A percentile compares a stretch with the other conserved stretches of the same genome.
phyloP scores from a whole-genome alignment of 2,797 vertebrate species.

The Aldrovandia affinis region DNA sequence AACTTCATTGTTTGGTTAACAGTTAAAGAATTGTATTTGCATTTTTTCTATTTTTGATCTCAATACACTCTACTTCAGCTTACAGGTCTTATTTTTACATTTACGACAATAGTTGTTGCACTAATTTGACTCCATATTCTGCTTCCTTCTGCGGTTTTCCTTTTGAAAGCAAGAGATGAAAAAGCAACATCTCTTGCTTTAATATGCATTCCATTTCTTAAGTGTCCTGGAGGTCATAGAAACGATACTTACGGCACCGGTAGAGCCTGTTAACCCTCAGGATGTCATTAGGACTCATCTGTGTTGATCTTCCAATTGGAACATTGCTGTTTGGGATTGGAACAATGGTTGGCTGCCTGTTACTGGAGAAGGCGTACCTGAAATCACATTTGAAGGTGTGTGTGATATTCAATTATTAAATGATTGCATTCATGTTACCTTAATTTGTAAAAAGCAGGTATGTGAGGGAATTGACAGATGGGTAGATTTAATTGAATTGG shows the following conservation, averaged over 20 bases:
- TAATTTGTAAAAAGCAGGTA: not conserved
- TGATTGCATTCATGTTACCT: not conserved
- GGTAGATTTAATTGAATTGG: not conserved
- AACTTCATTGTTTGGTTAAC: no score
- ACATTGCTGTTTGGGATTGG: conserved; percentile 62
- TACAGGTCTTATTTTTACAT: no score
- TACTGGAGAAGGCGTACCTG: conserved; percentile 64
- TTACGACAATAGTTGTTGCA: no score
- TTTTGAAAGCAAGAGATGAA: not conserved
- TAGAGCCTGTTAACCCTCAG: conserved; percentile 66
- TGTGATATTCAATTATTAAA: not conserved
- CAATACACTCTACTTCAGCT: no score
- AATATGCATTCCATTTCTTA: not conserved
- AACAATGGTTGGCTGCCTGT: conserved; percentile 65
- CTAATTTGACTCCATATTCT: no score
- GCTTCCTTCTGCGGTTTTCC: not conserved
- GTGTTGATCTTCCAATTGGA: conserved; percentile 58
- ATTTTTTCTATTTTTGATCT: no score
- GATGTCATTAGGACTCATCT: conserved; percentile 64
- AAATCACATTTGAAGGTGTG: conserved; percentile 1
- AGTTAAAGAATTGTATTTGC: no score
- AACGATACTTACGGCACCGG: conserved; percentile 58
- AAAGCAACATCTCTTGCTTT: not conserved
- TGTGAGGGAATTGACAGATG: not conserved
- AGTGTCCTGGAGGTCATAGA: not conserved